phyloP scores from a whole-genome alignment of 2,888 invertebrate species.

The Eubasilissa splendida region DNA sequence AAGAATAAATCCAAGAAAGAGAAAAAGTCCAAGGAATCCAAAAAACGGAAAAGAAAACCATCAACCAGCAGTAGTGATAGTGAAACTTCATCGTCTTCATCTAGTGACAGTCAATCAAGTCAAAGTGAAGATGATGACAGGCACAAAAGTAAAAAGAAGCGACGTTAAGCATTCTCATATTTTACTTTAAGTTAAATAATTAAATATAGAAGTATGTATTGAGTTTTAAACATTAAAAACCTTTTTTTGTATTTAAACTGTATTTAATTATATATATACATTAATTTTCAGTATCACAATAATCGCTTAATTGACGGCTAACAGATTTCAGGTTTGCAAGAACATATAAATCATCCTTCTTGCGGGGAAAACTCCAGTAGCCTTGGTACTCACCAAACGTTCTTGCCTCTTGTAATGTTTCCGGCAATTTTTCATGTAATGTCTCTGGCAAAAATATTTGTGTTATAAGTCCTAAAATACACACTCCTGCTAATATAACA shows the following conservation, averaged over 20 bases:
- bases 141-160: conserved; percentile 38
- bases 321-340: conserved; percentile 49
- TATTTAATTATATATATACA: background rate
- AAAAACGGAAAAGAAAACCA: conserved; percentile 48
- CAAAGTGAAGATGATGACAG: conserved; percentile 29
- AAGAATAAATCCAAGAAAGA: conserved; percentile 40
- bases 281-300: conserved; percentile 26
- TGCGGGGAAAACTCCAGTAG: conserved; percentile 59
- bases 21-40: conserved; percentile 52
- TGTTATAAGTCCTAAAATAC: conserved; percentile 65
- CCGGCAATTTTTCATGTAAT: conserved; percentile 72
- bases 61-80: conserved; percentile 48
- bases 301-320: conserved; percentile 30
- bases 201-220: background rate
- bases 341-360: conserved; percentile 47
- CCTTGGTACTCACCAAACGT: conserved; percentile 69
- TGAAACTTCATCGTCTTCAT: conserved; percentile 38
- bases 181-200: background rate
- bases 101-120: conserved; percentile 32
- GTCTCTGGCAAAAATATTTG: conserved; percentile 73
- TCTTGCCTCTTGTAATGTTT: conserved; percentile 72
- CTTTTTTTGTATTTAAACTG: background rate
- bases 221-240: too few species aligned
- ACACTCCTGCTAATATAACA: conserved; percentile 62
- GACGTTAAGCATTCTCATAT: background rate